Evolutionary conservation across 2,888 invertebrate species (phyloP), one percentile per base, ranked within the genome.

Genomic region (Perithous albicinctus): DNA sequence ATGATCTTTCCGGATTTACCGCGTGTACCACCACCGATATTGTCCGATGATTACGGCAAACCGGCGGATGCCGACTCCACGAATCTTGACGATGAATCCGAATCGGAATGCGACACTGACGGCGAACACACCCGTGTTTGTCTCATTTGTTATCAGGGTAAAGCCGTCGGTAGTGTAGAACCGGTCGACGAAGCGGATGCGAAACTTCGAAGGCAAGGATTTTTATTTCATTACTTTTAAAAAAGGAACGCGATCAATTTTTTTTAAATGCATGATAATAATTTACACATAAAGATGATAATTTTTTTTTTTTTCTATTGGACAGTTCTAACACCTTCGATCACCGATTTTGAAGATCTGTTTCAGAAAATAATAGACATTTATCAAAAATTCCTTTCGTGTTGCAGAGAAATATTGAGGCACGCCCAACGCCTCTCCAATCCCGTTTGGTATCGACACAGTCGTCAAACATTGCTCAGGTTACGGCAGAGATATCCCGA

Each of bases 381-480:
- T 23, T 51, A 23, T 8, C 10, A 20, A 5, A 12, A 5, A 64
- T 56, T 20, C 18, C 7, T 66, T 23, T 74, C 8, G 32, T 79
- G 12, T 59, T 87, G 15, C 79, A 92, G 91, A 83, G 89, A 92
- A 84, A 95, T 97, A 73, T 91, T 97, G 82, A 95, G 95, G 84
- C 95, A 97, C 89, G 94, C 96, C 0, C 95, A 96, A 88, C 95
- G 96, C 83, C 93, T 97, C 89, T 95, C 96, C 41, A 97, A 97
- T 93, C 97, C 97, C 54, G 95, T 97, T 10, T 96, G 96, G 90
- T 95, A 95, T 84, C 96, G 96, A 86, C 95, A 96, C 91, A 96
- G 97, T 48, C 97, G 97, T 87, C 96, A 97, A 89, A 95, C 96
- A 18, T 93, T 99, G 83, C 94, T 98, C 15, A 95, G 96, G 80